phyloP scores from a whole-genome alignment of 1,140 invertebrate genomes.

The Anastatus disparis region DNA sequence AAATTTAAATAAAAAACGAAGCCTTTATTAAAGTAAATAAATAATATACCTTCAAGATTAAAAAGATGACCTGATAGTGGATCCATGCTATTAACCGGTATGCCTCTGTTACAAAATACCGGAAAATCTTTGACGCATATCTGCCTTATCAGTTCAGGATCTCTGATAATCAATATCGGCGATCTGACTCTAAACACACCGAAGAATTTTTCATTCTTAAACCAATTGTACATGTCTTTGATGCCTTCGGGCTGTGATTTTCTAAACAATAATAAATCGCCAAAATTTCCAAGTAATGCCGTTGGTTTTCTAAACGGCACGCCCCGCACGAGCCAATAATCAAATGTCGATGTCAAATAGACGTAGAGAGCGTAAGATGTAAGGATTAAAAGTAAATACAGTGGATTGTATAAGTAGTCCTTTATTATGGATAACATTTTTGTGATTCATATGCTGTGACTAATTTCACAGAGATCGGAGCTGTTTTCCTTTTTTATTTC shows the following conservation, averaged over 20 bases:
- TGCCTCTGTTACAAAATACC: constrained; percentile 64
- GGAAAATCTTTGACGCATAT: constrained; percentile 68
- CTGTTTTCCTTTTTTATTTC: background rate
- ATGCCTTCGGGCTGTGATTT: constrained; percentile 55
- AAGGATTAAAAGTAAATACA: background rate
- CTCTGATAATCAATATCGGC: constrained; percentile 64
- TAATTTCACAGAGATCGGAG: too few relatives aligned
- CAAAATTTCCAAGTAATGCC: constrained; percentile 64
- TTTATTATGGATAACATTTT: background rate
- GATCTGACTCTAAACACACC: constrained; percentile 64
- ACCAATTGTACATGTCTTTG: constrained; percentile 61
- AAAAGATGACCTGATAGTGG: constrained; percentile 59
- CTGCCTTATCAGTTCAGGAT: constrained; percentile 66
- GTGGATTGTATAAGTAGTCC: background rate
- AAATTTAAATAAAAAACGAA: too few relatives aligned
- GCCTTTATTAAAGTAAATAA: too few relatives aligned
- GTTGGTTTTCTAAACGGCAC: constrained; percentile 62
- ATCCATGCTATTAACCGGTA: constrained; percentile 55
- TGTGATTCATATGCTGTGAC: too few relatives aligned
- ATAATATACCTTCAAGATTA: constrained; percentile 57
- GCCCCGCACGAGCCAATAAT: constrained; percentile 62
- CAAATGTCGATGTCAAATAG: constrained; percentile 61
- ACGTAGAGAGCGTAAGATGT: constrained; percentile 44
- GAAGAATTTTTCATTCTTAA: constrained; percentile 57
- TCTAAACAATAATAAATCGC: constrained; percentile 50